Evolutionary conservation across 2,888 invertebrate species (phyloP).

Genomic region (Corythucha ciliata): DNA sequence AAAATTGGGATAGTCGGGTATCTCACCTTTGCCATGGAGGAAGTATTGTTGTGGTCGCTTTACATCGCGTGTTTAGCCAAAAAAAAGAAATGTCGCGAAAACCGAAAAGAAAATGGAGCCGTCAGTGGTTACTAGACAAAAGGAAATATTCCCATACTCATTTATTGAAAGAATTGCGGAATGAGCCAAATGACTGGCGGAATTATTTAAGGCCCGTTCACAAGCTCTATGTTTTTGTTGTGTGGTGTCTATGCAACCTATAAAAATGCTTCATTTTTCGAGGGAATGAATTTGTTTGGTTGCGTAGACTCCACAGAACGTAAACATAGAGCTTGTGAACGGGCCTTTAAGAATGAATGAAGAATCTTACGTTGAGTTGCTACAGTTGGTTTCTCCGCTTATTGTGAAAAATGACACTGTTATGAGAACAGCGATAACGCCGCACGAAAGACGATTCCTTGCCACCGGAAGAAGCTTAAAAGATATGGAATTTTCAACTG

Average conservation of each 20-base stretch:
- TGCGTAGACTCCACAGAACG: too few relatives aligned
- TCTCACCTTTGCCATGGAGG: too few relatives aligned
- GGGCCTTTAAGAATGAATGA: too few relatives aligned
- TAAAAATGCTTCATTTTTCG: too few relatives aligned
- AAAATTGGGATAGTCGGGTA: too few relatives aligned
- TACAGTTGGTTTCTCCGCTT: slow-evolving; percentile 16
- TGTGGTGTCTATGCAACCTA: too few relatives aligned
- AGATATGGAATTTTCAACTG: slow-evolving; percentile 21
- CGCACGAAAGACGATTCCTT: slow-evolving; percentile 34
- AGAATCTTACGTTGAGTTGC: slow-evolving; percentile 12
- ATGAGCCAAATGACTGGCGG: neutral
- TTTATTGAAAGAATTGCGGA: slow-evolving; percentile 2
- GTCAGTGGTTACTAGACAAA: neutral
- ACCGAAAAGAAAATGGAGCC: slow-evolving; percentile 1
- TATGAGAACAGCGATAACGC: slow-evolving; percentile 31
- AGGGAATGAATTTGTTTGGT: too few relatives aligned
- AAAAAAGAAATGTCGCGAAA: neutral
- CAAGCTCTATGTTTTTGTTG: too few relatives aligned
- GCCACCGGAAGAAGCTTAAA: slow-evolving; percentile 32
- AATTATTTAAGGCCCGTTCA: too few relatives aligned
- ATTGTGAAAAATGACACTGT: slow-evolving; percentile 27
- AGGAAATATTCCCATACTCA: neutral
- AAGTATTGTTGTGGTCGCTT: too few relatives aligned
- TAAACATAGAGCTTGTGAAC: too few relatives aligned
- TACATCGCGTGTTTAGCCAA: slow-evolving; percentile 2